Percentiles rank a stretch among this genome's conserved stretches.
Evolutionary conservation across 2,797 vertebrate species (phyloP).

Genomic region (Mormyrus proboscirostris): DNA sequence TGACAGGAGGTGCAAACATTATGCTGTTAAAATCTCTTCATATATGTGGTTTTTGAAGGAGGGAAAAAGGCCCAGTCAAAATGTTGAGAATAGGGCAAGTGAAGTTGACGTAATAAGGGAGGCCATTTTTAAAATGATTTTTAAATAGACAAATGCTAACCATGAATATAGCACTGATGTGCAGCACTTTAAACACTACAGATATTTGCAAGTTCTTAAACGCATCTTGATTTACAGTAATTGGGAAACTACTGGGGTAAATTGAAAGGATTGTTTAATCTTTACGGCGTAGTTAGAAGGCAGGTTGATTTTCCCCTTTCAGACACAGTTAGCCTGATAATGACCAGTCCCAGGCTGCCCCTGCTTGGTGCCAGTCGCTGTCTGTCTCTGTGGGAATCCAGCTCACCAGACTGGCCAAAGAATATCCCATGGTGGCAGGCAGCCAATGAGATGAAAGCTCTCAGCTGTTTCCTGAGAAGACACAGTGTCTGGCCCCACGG

Average conservation of each 20-base stretch:
- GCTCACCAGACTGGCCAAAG: conserved; percentile 17
- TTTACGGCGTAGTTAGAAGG: background rate
- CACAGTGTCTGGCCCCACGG: conserved; percentile 45
- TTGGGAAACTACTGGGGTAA: background rate
- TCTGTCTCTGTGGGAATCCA: conserved; percentile 18
- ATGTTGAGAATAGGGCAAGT: background rate
- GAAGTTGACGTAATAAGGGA: background rate
- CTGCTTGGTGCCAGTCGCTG: background rate
- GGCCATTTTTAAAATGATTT: background rate
- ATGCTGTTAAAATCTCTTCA: background rate
- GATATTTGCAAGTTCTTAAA: background rate
- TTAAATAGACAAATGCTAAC: background rate
- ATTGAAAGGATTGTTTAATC: background rate
- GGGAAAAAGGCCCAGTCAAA: background rate
- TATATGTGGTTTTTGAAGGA: background rate
- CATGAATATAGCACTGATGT: background rate
- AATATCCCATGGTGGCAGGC: conserved; percentile 24
- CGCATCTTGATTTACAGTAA: background rate
- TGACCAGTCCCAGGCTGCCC: background rate
- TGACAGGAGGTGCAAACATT: background rate
- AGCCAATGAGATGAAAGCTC: conserved; percentile 25
- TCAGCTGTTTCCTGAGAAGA: conserved; percentile 40
- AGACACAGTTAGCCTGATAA: background rate
- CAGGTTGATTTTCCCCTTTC: background rate
- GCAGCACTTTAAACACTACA: background rate